A percentile compares a stretch with the other conserved stretches of the same genome.
These are phyloP conservation scores for Pachyseris speciosa DNA, from an alignment of 64 coral and sea anemone genomes.

Conservation along the genomic window DNA sequence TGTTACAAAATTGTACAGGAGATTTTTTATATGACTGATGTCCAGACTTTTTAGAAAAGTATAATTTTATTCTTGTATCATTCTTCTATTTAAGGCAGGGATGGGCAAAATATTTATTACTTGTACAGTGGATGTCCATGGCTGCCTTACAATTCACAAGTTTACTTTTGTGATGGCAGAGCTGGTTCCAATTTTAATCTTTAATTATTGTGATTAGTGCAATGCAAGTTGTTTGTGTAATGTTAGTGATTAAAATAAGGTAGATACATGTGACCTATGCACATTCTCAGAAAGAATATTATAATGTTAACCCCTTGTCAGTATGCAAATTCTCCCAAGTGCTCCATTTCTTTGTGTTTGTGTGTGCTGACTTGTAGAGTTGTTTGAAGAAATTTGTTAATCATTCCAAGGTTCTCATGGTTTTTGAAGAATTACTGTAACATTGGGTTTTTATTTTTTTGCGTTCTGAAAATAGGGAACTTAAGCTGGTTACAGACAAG, in stretches of 20 bases:
- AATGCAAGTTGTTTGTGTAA: constrained; percentile 1
- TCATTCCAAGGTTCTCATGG: too few species aligned
- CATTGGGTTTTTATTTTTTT: too few species aligned
- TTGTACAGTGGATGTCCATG: constrained; percentile 39
- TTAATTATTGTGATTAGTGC: not conserved
- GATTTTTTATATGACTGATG: constrained; percentile 24
- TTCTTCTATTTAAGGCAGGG: constrained; percentile 51
- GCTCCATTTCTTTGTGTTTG: too few species aligned
- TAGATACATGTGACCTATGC: not conserved
- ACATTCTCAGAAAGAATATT: too few species aligned
- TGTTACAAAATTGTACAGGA: constrained; percentile 11
- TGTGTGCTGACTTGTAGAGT: too few species aligned
- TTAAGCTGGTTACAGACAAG: too few species aligned
- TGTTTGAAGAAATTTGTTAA: too few species aligned
- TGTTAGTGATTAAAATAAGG: not conserved
- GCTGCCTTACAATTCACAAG: constrained; percentile 36
- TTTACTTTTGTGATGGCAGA: constrained; percentile 19
- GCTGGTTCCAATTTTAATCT: not conserved
- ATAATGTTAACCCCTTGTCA: too few species aligned
- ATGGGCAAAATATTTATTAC: constrained; percentile 59
- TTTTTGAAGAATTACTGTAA: too few species aligned
- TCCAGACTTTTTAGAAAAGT: constrained; percentile 36
- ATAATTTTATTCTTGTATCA: constrained; percentile 63
- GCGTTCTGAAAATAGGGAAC: too few species aligned
- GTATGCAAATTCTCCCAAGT: too few species aligned